These are phyloP conservation scores for Lasioglossum pauxillum DNA, from an alignment of 2,888 invertebrate species.

Conservation along the genomic window DNA sequence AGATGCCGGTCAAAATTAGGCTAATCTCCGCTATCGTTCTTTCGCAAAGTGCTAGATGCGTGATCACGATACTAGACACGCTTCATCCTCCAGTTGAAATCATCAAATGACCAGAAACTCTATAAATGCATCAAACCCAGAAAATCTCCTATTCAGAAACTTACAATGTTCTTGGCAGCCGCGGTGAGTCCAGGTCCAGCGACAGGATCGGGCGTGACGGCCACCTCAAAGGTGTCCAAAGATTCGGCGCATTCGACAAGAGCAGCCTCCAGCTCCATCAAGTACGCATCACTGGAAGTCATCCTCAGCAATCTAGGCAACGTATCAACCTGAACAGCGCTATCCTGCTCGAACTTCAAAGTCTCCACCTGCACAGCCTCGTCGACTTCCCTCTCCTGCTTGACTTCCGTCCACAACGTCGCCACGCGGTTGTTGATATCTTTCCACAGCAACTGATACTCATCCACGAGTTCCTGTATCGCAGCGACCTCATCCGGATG, in stretches of 20 bases:
- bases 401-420: constrained; percentile 83
- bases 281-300: constrained; percentile 93
- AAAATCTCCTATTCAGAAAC: constrained; percentile 39
- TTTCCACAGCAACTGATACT: constrained; percentile 88
- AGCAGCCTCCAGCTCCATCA: constrained; percentile 90
- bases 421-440: constrained; percentile 86
- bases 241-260: constrained; percentile 89
- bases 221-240: constrained; percentile 88
- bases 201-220: constrained; percentile 87
- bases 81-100: no score
- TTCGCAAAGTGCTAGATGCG: no score
- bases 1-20: no score
- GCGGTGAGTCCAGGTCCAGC: constrained; percentile 85
- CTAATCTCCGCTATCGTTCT: no score
- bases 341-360: constrained; percentile 90
- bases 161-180: constrained; percentile 88
- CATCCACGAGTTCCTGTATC: constrained; percentile 88
- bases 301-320: constrained; percentile 87
- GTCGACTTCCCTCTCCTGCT: constrained; percentile 84
- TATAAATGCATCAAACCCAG: neutral
- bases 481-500: constrained; percentile 86
- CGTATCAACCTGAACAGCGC: constrained; percentile 93
- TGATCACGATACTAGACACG: no score
- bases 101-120: neutral
- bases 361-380: constrained; percentile 90